Percentiles rank a stretch among this genome's conserved stretches.
Evolutionary conservation across 2,888 invertebrate species (phyloP).

Genomic region (Argyresthia albistria): DNA sequence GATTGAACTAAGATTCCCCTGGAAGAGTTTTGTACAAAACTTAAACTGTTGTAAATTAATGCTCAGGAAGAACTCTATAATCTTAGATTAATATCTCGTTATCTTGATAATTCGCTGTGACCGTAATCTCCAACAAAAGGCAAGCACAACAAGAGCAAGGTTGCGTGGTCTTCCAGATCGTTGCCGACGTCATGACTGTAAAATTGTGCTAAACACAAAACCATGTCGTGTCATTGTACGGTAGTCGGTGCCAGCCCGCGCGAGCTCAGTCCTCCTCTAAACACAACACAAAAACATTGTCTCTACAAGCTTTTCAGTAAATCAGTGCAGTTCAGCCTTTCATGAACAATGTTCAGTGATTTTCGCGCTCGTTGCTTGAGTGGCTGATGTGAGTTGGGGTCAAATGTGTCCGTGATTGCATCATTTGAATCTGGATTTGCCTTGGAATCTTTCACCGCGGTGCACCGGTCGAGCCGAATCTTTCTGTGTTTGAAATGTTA

Average conservation of each 20-base stretch:
- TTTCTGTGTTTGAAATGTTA: not conserved
- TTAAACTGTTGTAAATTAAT: too few species aligned
- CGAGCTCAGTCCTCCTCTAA: constrained; percentile 38
- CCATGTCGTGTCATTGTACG: constrained; percentile 31
- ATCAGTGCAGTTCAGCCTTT: constrained; percentile 13
- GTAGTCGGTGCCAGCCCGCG: constrained; percentile 39
- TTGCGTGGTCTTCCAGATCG: too few species aligned
- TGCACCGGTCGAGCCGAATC: too few species aligned
- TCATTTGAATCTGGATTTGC: not conserved
- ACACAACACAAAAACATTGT: constrained; percentile 46
- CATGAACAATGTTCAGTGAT: constrained; percentile 4
- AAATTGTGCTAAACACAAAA: constrained; percentile 41
- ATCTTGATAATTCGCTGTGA: too few species aligned
- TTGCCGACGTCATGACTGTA: not conserved
- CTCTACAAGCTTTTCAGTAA: constrained; percentile 9
- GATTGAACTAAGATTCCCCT: too few species aligned
- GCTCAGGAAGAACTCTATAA: too few species aligned
- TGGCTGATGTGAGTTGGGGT: constrained; percentile 16
- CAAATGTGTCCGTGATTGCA: not conserved
- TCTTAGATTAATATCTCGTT: too few species aligned
- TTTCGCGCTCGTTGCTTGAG: constrained; percentile 15
- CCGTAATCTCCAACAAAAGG: too few species aligned
- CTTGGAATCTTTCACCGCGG: constrained; percentile 31
- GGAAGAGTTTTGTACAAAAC: too few species aligned
- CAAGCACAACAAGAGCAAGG: too few species aligned